A percentile compares a stretch with the other conserved stretches of the same genome.
These are phyloP conservation scores for Lerista edwardsae DNA, from an alignment of 2,797 vertebrate species.

Conservation along the genomic window DNA sequence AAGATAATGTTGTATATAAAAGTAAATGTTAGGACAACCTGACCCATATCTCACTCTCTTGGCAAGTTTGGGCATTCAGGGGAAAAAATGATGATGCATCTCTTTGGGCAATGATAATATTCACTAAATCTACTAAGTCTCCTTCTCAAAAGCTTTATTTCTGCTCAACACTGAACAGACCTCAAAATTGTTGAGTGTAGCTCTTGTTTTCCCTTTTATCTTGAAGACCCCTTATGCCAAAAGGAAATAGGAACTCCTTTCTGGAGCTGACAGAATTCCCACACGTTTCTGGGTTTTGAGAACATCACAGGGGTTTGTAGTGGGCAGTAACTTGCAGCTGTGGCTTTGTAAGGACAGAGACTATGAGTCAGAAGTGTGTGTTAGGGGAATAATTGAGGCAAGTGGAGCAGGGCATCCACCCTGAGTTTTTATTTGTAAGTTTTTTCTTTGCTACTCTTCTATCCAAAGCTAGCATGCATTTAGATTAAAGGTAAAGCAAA, in stretches of 20 bases:
- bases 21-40: slow-evolving; percentile 3
- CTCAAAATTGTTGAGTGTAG: not conserved
- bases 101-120: not conserved
- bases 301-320: too few relatives aligned
- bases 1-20: not conserved
- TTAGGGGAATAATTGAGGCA: not conserved
- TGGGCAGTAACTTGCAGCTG: too few relatives aligned
- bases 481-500: too few relatives aligned
- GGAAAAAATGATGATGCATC: not conserved
- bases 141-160: not conserved
- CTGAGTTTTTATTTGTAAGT: not conserved
- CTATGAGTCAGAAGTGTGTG: not conserved
- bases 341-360: not conserved
- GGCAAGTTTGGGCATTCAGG: not conserved
- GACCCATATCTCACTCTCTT: not conserved
- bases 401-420: too few relatives aligned
- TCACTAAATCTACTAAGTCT: not conserved
- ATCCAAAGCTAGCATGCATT: not conserved
- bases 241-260: too few relatives aligned
- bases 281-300: not conserved
- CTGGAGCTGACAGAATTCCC: not conserved
- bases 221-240: too few relatives aligned
- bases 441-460: not conserved
- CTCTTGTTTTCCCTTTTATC: not conserved
- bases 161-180: not conserved